Evolutionary conservation across 2,888 invertebrate species (phyloP), one percentile per base, ranked within the genome.

Genomic region (Trisateles emortualis): DNA sequence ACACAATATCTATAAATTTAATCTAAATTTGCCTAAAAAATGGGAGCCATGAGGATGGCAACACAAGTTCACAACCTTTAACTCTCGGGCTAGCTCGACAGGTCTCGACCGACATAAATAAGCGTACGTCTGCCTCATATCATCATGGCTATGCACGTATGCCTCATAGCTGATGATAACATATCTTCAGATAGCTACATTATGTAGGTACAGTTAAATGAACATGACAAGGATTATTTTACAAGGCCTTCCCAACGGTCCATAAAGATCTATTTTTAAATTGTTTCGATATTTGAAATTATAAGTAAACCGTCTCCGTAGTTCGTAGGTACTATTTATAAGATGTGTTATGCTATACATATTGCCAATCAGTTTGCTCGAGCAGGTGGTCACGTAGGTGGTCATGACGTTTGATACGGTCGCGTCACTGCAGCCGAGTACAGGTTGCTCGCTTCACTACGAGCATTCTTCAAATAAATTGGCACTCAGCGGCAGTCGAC

Each of bases 381-480:
- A 64, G 59, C 63, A 61, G 64, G 68, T 63, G 64, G 8, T 3
- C n/a, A 72, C 52, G 81, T 78, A 74, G 79, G 78, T 70, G 77
- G 73, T 41, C 56, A 66, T 81, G 81, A 79, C 78, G 78, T 71
- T 44, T 46, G 52, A 10, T 54, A 52, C 62, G 55, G 45, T 54
- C 56, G 61, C 80, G 79, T 81, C 83, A 79, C 67, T 60, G 63
- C 67, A 68, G 53, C 53, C 50, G 48, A 44, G 55, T 39, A 54
- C 59, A 57, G 62, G 35, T 58, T 58, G 68, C 59, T 69, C 59
- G 64, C 35, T 52, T 64, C 62, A 64, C 72, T 68, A 72, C 70
- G 70, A 81, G 76, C 80, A 83, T 84, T 89, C 86, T 89, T 89
- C 86, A 90, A 88, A 90, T 90, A 92, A 91, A 92, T 92, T 90